phyloP scores from a whole-genome alignment of 2,797 vertebrate species.

The Trachops cirrhosus region DNA sequence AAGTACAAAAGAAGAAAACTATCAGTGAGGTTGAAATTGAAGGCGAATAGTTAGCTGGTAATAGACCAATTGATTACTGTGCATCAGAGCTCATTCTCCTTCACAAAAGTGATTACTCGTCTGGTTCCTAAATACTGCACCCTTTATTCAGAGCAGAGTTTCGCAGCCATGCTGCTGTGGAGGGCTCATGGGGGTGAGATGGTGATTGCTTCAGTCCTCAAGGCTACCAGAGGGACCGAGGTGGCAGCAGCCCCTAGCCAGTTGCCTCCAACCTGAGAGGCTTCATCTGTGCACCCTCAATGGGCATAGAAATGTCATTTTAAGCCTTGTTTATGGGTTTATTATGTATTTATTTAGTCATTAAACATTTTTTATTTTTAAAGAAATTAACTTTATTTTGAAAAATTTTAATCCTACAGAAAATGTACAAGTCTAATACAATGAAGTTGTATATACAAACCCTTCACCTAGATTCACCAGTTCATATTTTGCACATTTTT shows the following conservation, averaged over 20 bases:
- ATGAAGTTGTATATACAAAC: no score
- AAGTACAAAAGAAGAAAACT: background rate
- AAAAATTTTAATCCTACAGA: background rate
- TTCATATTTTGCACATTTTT: background rate
- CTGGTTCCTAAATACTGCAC: background rate
- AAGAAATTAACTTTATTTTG: background rate
- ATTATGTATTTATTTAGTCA: background rate
- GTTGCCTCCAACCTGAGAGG: background rate
- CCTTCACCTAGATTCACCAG: background rate
- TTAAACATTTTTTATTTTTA: background rate
- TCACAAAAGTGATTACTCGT: background rate
- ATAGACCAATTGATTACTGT: background rate
- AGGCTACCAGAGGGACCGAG: background rate
- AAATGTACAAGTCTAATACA: background rate
- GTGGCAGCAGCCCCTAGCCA: background rate
- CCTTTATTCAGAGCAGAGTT: background rate
- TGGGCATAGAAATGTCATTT: background rate
- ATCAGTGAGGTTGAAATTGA: background rate
- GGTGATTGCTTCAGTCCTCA: background rate
- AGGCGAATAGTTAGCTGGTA: background rate
- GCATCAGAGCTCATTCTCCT: background rate
- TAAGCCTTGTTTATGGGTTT: background rate
- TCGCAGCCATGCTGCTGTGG: background rate
- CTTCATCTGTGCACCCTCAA: background rate
- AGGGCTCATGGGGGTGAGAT: fast-evolving